These are phyloP conservation scores for Oncopeltus fasciatus DNA, from an alignment of 1,140 invertebrate species.

Conservation along the genomic window DNA sequence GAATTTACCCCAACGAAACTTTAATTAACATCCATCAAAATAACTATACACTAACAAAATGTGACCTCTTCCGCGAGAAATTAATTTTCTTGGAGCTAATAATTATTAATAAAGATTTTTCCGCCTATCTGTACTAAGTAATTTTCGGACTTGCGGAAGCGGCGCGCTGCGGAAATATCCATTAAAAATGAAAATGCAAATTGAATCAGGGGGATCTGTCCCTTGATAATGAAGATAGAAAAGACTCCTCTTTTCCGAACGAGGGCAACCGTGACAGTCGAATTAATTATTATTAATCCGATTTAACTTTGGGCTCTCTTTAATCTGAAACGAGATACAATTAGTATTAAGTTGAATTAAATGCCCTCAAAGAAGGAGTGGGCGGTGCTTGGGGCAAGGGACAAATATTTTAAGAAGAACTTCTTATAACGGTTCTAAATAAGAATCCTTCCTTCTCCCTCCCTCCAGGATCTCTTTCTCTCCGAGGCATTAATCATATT, in stretches of 20 bases:
- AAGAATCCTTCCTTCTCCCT: slow-evolving; percentile 3
- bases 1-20: too few relatives aligned
- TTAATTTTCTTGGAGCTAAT: too few relatives aligned
- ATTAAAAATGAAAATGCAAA: slow-evolving; percentile 9
- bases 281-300: slow-evolving; percentile 19
- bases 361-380: slow-evolving; percentile 3
- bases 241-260: slow-evolving; percentile 2
- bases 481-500: slow-evolving; percentile 20
- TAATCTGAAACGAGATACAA: slow-evolving; percentile 18
- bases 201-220: slow-evolving; percentile 4
- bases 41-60: too few relatives aligned
- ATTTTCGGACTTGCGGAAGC: not conserved
- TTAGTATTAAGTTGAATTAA: slow-evolving; percentile 20
- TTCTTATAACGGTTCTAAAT: slow-evolving; percentile 8
- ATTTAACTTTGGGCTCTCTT: slow-evolving; percentile 17
- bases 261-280: slow-evolving; percentile 1
- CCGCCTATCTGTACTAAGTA: not conserved
- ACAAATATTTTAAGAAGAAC: slow-evolving; percentile 10
- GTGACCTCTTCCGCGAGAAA: too few relatives aligned
- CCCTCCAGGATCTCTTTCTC: not conserved
- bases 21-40: too few relatives aligned
- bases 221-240: slow-evolving; percentile 8
- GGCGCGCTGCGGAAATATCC: not conserved
- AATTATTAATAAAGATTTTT: not conserved
- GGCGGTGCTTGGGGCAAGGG: not conserved